Percentiles rank a stretch among this genome's conserved stretches.
Evolutionary conservation across 2,113 vertebrate species (phyloP).

Genomic region (Anser cygnoides): DNA sequence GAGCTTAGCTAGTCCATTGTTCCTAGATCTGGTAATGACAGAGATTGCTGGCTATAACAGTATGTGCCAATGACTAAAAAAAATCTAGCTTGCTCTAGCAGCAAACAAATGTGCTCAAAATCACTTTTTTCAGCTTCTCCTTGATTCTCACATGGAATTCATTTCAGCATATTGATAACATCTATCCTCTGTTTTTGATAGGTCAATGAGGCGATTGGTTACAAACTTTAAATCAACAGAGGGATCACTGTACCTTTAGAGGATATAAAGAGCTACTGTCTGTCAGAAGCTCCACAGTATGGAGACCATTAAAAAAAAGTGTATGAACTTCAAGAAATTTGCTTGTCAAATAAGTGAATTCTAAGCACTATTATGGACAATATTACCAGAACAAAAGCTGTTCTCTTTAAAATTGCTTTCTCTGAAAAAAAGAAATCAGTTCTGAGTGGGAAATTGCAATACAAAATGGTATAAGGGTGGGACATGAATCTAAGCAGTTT

Average conservation of each 20-base stretch:
- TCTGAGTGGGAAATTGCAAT: slow-evolving; percentile 29
- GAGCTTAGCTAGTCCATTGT: background rate
- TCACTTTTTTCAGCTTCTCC: background rate
- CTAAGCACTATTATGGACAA: background rate
- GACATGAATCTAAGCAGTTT: slow-evolving; percentile 5
- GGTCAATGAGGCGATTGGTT: background rate
- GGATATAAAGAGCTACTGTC: background rate
- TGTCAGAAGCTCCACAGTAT: background rate
- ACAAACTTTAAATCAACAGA: background rate
- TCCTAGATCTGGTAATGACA: background rate
- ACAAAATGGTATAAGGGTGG: background rate
- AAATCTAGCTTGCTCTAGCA: background rate
- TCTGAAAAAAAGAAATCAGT: background rate
- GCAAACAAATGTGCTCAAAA: background rate
- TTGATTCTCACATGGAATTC: background rate
- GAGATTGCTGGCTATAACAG: background rate
- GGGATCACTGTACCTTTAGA: background rate
- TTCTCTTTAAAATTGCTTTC: background rate
- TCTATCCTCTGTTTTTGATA: background rate
- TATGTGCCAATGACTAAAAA: background rate
- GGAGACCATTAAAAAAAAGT: background rate
- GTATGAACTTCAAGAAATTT: background rate
- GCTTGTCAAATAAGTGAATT: background rate
- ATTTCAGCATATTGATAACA: background rate
- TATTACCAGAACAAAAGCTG: background rate